Evolutionary conservation across 2,797 vertebrate species (phyloP), one percentile per base, ranked within the genome.

Genomic region (Tachyglossus aculeatus): DNA sequence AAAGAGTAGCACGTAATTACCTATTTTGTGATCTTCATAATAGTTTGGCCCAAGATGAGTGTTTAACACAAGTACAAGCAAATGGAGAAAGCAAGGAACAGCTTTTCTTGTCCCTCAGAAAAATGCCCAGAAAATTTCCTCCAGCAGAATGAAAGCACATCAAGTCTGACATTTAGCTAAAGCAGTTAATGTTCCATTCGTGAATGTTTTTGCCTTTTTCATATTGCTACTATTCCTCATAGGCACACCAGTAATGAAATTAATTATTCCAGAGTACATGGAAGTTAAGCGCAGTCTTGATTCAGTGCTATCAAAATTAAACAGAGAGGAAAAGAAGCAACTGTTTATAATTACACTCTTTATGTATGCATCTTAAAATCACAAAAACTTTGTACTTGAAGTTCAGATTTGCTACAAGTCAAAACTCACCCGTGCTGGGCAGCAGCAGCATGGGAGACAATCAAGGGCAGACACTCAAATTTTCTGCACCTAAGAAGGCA

Each of bases 241-340:
- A 50, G 58, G 36, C 52, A 16, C 78, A 56, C 32, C 0, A 7
- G 43, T 40, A 66, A 66, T 41, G 59, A 65, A 48, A 60, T 72
- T 85, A 71, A 86, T 89, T 77, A 80, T 78, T 81, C 53, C 57
- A 37, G 4, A 7, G 47, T 29, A 33, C 31, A 1, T 50, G 67
- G 66, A 85, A 73, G 77, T 47, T 63, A 38, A 61, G 38, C 11
- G 0, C 11, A 6, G 63, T 80, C 83, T 78, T 73, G 83, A 82
- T 78, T 82, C 86, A 61, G 45, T 76, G 74, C 79, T 41, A 19
- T 75, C 76, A 78, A 67, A 82, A 81, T 82, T 78, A 72, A 85
- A 74, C 6, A 25, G 74, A 43, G 52, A 74, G 61, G 71, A 67
- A 80, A 70, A 18, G 45, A 48, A 88, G 71, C 44, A 61, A 85